A percentile compares a stretch with the other conserved stretches of the same genome.
phyloP scores from a whole-genome alignment of 1,140 invertebrate genomes.

The Amyelois transitella region DNA sequence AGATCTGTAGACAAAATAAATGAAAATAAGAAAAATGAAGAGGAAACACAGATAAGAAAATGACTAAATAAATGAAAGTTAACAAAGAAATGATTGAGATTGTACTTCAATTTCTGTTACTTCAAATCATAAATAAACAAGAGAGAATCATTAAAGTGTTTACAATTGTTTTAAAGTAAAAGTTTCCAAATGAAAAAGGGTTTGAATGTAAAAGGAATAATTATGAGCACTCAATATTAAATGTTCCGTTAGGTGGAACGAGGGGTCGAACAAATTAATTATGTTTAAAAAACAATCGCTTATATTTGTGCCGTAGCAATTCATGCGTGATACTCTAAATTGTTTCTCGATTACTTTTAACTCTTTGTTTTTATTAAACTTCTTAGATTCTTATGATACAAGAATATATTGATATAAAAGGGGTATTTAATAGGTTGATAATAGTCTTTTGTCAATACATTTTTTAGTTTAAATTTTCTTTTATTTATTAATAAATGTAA shows the following conservation, averaged over 20 bases:
- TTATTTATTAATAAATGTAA: no score
- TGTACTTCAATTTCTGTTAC: neutral
- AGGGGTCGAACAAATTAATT: slow-evolving; percentile 72
- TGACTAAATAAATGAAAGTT: slow-evolving; percentile 32
- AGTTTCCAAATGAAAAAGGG: slow-evolving; percentile 60
- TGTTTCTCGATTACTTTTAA: slow-evolving; percentile 68
- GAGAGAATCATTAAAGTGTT: slow-evolving; percentile 54
- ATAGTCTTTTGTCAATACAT: neutral
- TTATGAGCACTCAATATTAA: slow-evolving; percentile 73
- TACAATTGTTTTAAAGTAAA: slow-evolving; percentile 49
- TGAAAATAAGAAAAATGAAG: slow-evolving; percentile 61
- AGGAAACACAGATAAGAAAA: slow-evolving; percentile 32
- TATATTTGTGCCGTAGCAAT: slow-evolving; percentile 66
- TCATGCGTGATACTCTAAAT: slow-evolving; percentile 70
- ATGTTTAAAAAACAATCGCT: slow-evolving; percentile 73
- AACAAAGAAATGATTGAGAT: slow-evolving; percentile 29
- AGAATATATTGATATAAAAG: neutral
- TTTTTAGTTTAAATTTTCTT: no score
- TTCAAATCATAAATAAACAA: slow-evolving; percentile 22
- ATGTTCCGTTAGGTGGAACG: slow-evolving; percentile 65
- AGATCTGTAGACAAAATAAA: slow-evolving; percentile 81
- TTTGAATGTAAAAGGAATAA: slow-evolving; percentile 69
- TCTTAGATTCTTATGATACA: neutral
- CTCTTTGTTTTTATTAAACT: slow-evolving; percentile 70
- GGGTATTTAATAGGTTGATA: neutral